Evolutionary conservation across 2,113 vertebrate genomes (phyloP), one percentile per base, ranked within the genome.

Genomic region (Pituophis catenifer): DNA sequence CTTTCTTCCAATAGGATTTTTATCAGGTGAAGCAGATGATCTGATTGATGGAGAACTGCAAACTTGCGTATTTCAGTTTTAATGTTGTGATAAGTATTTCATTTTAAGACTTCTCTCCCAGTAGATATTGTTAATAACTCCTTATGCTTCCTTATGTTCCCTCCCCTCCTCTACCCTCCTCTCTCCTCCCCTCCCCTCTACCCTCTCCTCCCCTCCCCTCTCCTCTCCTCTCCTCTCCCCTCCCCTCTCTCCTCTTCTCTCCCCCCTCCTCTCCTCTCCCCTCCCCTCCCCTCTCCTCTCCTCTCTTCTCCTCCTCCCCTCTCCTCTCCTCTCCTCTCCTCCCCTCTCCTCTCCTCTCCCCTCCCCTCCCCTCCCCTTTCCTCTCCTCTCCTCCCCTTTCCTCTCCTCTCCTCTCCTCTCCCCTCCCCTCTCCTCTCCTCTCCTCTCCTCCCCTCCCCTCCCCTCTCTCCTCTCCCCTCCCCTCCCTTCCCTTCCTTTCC

Each of bases 221-320:
- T 44, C 38, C 38, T 44, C 38, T 3, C 38, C 38, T 44, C 38
- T 3, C 38, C 2, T 44, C 2, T 44, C 38, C 38, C 1, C 38
- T 38, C 26, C 12, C 10, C 9, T 3, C 59, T 4, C 26, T 23
- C 3, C 58, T 26, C 23, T 8, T 10, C 55, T 24, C 58, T 2
- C 0, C 23, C 9, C 8, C 5, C 6, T 2, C 9, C 2, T 8
- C 9, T 0, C 8, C 1, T 23, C 0, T 1, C 52, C 2, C 38
- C 38, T 8, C 21, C 4, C 23, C 57, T 58, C 23, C 8, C 24
- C 55, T 24, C 23, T 2, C 3, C 23, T 59, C 8, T 38, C 38
- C 21, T 21, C 58, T 24, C 75, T 53, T 59, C 58, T 55, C n/a
- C 54, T 89, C 21, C 5, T 8, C 57, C 23, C 38, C 38, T 0